Evolutionary conservation across 2,797 vertebrate species (phyloP), one percentile per base, ranked within the genome.

Genomic region (Nannoperca obscura): DNA sequence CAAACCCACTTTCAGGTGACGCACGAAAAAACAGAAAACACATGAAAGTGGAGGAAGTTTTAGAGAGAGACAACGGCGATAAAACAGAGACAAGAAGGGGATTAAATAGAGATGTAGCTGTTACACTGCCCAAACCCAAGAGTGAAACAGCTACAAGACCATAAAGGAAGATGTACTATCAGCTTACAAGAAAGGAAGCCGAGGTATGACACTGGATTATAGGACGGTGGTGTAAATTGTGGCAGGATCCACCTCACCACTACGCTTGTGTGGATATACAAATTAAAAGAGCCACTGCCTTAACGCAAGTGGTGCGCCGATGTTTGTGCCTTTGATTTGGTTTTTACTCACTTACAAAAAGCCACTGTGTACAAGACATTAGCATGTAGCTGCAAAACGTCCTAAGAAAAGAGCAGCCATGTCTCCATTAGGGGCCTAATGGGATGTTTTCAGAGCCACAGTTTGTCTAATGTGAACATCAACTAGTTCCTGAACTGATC

Each of bases 341-440:
- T 19, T 5, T 4, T 42, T 59, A 68, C 27, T 54, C 24, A 27
- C 24, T 27, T 27, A 27, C 24, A 27, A 27, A 1, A 27, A 27
- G 24, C 24, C 24, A 27, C 24, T 27, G 24, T 27, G 24, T 27
- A 27, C 24, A 27, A 1, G 24, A 55, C 36, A 52, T 78, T 38
- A 75, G 47, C 30, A 30, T 15, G 20, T 52, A 15, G 36, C 60
- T 67, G 40, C 19, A 59, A 49, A 76, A 66, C 22, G 7, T 50
- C 60, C 50, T 7, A n/a, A 36, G 38, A 73, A 36, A 58, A 67
- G 49, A 55, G 36, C 17, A 17, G 30, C 50, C 49, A 10, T 42
- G 36, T 78, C 57, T 74, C 27, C 49, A 82, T 61, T 40, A 74
- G 19, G 40, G 15, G 49, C 24, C 70, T 75, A 78, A 82, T 78